Conservation (phyloP, 2,888 invertebrate genomes). For the Aleiodes alternator region DNA sequence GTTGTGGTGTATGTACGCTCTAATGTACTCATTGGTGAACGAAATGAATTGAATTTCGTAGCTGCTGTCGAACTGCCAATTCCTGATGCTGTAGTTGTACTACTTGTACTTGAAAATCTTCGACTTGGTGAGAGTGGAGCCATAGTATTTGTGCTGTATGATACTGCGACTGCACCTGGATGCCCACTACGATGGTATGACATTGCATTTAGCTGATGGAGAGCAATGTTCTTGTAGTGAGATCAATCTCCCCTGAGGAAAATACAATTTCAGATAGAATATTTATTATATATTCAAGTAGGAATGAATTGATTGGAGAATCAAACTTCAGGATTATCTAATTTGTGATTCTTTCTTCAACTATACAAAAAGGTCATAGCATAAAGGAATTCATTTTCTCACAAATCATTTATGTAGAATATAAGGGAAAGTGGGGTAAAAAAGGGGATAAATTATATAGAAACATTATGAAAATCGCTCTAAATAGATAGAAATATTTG, state of each 20-base stretch:
- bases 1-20: slow-evolving; percentile 28
- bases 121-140: slow-evolving; percentile 69
- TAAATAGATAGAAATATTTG: too few species aligned
- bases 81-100: slow-evolving; percentile 50
- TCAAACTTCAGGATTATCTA: too few species aligned
- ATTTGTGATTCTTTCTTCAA: too few species aligned
- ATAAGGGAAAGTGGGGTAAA: too few species aligned
- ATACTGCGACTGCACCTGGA: slow-evolving; percentile 70
- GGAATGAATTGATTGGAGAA: too few species aligned
- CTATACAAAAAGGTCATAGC: too few species aligned
- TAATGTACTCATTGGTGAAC: slow-evolving; percentile 51
- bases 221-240: slow-evolving; percentile 40
- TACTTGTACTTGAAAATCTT: slow-evolving; percentile 64
- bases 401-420: too few species aligned
- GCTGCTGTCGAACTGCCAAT: slow-evolving; percentile 50
- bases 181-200: slow-evolving; percentile 70
- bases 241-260: slow-evolving; percentile 41
- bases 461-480: too few species aligned
- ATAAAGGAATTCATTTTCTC: too few species aligned
- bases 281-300: too few species aligned
- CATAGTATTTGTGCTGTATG: slow-evolving; percentile 69
- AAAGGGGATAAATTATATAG: too few species aligned
- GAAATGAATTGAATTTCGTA: slow-evolving; percentile 63
- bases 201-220: slow-evolving; percentile 63
- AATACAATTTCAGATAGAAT: slow-evolving; percentile 11